Evolutionary conservation across 2,888 invertebrate genomes (phyloP).

Genomic region (Drepana falcataria): DNA sequence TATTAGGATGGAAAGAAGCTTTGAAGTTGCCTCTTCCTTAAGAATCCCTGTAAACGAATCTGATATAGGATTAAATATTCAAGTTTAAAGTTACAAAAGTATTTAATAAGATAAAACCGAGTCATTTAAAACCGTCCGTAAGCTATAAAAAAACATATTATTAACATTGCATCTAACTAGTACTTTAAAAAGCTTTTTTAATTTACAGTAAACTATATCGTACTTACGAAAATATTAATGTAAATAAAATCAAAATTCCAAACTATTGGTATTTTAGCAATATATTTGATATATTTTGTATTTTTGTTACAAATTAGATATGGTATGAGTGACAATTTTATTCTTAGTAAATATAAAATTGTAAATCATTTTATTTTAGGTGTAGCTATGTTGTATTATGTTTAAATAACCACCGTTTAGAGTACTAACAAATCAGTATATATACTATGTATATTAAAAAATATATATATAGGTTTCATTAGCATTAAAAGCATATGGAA

Average conservation of each 20-base stretch:
- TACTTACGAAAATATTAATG: not conserved
- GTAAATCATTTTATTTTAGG: not conserved
- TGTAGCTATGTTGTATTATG: constrained; percentile 6
- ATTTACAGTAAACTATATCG: too few relatives aligned
- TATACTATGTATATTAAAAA: not conserved
- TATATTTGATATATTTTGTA: not conserved
- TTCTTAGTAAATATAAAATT: not conserved
- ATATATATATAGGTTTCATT: constrained; percentile 2
- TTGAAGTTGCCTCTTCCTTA: too few relatives aligned
- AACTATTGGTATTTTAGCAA: not conserved
- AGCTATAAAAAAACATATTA: not conserved
- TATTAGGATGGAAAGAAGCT: too few relatives aligned
- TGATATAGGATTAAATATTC: too few relatives aligned
- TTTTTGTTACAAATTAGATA: not conserved
- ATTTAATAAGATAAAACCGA: not conserved
- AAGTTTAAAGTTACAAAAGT: too few relatives aligned
- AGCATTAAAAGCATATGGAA: too few relatives aligned
- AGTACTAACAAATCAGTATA: not conserved
- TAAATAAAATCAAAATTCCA: not conserved
- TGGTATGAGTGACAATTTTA: not conserved
- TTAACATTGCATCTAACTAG: not conserved
- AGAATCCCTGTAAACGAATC: too few relatives aligned
- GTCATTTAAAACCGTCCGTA: not conserved
- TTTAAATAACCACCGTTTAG: constrained; percentile 42
- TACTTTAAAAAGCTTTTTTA: too few relatives aligned